Base-by-base conservation (phyloP, 1,140 invertebrate species). In the Drosophila novamexicana region DNA sequence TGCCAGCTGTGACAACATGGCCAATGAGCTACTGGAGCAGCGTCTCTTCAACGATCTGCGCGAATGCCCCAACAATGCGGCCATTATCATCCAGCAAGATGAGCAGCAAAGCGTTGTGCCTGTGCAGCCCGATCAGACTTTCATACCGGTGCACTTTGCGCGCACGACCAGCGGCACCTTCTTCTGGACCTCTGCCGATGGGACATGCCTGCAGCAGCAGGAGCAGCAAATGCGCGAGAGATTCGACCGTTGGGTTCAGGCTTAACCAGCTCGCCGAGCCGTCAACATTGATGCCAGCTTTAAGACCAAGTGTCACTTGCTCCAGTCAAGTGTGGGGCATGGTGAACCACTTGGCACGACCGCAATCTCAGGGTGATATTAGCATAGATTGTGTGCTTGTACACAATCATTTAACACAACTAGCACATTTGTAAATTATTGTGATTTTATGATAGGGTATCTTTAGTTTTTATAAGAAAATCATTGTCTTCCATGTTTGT, bases 131-230 rank as follows among this genome's bases (percentile, higher is more conserved):
- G 93, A 94, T 68, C 94, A 95, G 77, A 93, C 94, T 78, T 95
- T 94, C 93, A 94, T 94, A 42, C 94, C 94, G 29, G 94, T 95
- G 7, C 92, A 93, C 69, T 95, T 95, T 80, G 95, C 94, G 2
- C 93, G 94, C 81, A 95, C 95, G n/a, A 94, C 94, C 76, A 95
- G 94, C 45, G 95, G 95, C 37, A 95, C 95, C 39, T 95, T 95
- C 93, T 95, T 95, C 93, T 95, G 95, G 95, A 95, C 95, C 18
- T 94, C 94, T 1, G 93, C 92, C 61, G 88, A 92, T 10, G 82
- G 91, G 7, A 79, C 79, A 40, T 93, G 77, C 68, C 93, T 69
- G 37, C 74, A 82, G n/a, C 68, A 80, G 52, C 93, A 95, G 58
- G 93, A 94, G 77, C 91, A 94, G 40, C 92, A 94, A 81, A 93